These are phyloP conservation scores for Cephus spinipes DNA, from an alignment of 2,888 invertebrate genomes.

Conservation along the genomic window DNA sequence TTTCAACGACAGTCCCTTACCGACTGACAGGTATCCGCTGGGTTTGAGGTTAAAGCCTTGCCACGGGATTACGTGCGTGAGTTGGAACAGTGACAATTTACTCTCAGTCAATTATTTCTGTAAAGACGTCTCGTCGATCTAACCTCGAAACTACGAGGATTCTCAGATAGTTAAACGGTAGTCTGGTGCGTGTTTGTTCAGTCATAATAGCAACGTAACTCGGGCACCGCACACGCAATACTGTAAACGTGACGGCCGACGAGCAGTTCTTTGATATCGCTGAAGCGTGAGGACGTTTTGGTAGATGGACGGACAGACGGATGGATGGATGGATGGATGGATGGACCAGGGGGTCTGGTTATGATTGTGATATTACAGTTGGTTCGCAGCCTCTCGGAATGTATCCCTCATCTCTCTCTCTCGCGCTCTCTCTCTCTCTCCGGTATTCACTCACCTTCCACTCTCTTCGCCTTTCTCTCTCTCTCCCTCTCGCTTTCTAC, in stretches of 20 bases:
- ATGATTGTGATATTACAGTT: conserved; percentile 65
- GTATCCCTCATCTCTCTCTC: conserved; percentile 33
- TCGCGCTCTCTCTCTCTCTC: conserved; percentile 21
- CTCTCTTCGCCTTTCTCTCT: conserved; percentile 27
- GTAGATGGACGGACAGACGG: conserved; percentile 41
- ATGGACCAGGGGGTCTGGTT: conserved; percentile 52
- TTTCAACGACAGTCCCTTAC: background rate
- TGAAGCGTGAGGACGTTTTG: conserved; percentile 65
- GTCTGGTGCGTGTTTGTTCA: background rate
- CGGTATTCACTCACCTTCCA: conserved; percentile 5
- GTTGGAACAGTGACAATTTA: background rate
- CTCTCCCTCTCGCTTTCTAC: conserved; percentile 24
- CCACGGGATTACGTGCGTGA: background rate
- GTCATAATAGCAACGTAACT: background rate
- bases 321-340: conserved; percentile 12
- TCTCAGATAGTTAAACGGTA: background rate
- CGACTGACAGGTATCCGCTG: background rate
- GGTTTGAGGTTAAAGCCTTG: background rate
- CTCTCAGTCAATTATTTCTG: background rate
- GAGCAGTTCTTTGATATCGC: conserved; percentile 64
- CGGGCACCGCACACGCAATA: conserved; percentile 13
- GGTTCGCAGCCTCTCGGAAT: conserved; percentile 59
- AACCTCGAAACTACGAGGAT: background rate
- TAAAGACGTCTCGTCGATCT: background rate
- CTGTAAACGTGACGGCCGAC: conserved; percentile 39